Percentiles rank a stretch among this genome's conserved stretches.
Evolutionary conservation across 1,140 invertebrate species (phyloP).

Genomic region (Sogatella furcifera): DNA sequence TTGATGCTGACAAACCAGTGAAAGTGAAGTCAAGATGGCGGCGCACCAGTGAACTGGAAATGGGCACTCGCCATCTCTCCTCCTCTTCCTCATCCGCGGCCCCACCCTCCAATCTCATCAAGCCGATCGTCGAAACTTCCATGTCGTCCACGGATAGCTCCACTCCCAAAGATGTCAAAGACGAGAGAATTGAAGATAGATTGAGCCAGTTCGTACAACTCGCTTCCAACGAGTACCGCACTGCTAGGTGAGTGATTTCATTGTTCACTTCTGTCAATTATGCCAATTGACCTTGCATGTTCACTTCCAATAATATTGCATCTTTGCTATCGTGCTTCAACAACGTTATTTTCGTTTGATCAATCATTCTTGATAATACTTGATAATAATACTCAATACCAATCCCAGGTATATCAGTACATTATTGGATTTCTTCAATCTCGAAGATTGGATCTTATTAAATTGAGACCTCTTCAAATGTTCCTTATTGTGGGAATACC

Average conservation of each 20-base stretch:
- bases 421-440: too few relatives aligned
- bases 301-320: too few relatives aligned
- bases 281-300: too few relatives aligned
- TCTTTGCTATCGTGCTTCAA: too few relatives aligned
- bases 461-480: too few relatives aligned
- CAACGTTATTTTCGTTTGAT: too few relatives aligned
- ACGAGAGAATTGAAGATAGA: constrained; percentile 12
- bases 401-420: too few relatives aligned
- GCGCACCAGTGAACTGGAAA: constrained; percentile 69
- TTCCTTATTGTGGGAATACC: too few relatives aligned
- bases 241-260: constrained; percentile 25
- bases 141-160: background rate
- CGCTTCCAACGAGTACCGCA: constrained; percentile 39
- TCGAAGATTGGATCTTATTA: too few relatives aligned
- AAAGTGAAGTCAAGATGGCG: constrained; percentile 82
- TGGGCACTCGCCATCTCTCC: constrained; percentile 35
- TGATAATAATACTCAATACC: too few relatives aligned
- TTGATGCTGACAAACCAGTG: constrained; percentile 51
- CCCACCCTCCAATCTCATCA: background rate
- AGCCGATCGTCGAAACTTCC: constrained; percentile 26
- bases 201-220: constrained; percentile 9
- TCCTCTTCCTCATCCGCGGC: background rate
- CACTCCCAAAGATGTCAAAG: constrained; percentile 3
- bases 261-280: too few relatives aligned
- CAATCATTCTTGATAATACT: too few relatives aligned